Conservation (phyloP, 2,113 vertebrate species). For the Campylomormyrus tamandua region DNA sequence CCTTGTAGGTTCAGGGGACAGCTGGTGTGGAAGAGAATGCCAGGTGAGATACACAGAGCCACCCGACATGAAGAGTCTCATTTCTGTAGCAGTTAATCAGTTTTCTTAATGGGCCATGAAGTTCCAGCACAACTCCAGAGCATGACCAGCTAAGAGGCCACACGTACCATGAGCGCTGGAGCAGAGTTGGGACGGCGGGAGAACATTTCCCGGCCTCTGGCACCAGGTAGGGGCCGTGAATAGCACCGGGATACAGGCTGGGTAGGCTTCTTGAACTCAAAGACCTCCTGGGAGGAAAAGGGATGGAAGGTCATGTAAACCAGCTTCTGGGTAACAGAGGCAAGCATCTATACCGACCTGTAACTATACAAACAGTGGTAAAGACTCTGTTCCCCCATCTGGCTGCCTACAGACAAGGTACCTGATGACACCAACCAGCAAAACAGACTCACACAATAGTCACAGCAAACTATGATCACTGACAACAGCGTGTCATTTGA, state of each 20-base stretch:
- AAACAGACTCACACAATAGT: background rate
- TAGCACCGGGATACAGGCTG: conserved; percentile 66
- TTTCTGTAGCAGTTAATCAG: background rate
- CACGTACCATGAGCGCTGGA: conserved; percentile 63
- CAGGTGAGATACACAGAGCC: background rate
- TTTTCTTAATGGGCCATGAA: background rate
- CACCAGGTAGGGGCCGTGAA: conserved; percentile 34
- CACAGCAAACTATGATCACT: background rate
- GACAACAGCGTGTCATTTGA: background rate
- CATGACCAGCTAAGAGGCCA: background rate
- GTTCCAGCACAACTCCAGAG: background rate
- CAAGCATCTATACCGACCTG: background rate
- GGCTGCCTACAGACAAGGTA: background rate
- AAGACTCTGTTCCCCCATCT: background rate
- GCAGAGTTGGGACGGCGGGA: conserved; percentile 67
- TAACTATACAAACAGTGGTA: background rate
- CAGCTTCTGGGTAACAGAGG: background rate
- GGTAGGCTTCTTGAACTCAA: conserved; percentile 91
- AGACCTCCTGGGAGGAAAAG: conserved; percentile 63
- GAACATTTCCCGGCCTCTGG: conserved; percentile 55
- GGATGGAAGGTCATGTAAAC: background rate
- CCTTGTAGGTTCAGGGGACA: conserved; percentile 51
- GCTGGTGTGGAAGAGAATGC: conserved; percentile 29
- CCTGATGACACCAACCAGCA: background rate
- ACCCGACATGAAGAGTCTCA: background rate